Conservation (phyloP, 2,113 vertebrate genomes). For the Malurus elegans region DNA sequence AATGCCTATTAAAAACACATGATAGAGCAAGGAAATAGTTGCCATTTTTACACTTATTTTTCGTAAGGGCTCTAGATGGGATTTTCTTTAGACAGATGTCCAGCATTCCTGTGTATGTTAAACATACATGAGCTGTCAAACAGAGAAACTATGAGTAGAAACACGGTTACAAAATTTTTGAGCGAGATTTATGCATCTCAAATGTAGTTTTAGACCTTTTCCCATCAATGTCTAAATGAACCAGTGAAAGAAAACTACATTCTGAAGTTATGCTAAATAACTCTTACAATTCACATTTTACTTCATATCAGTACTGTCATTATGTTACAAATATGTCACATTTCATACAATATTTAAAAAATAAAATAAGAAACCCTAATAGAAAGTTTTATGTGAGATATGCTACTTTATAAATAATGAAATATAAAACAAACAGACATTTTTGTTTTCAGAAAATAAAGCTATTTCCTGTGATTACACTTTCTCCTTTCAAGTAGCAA, state of each 20-base stretch:
- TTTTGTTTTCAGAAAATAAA: background rate
- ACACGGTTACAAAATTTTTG: background rate
- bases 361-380: background rate
- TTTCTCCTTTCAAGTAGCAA: background rate
- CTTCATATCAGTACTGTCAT: background rate
- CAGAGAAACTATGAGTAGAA: background rate
- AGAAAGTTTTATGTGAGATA: background rate
- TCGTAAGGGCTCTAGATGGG: fast-evolving
- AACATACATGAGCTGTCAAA: background rate
- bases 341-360: background rate
- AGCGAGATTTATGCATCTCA: background rate
- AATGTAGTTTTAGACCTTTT: background rate
- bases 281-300: background rate
- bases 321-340: background rate
- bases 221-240: background rate
- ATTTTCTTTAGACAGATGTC: background rate
- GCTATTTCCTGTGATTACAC: background rate
- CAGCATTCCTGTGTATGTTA: background rate
- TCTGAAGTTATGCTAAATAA: background rate
- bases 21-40: background rate
- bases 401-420: background rate
- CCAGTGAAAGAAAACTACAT: background rate
- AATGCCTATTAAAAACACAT: background rate
- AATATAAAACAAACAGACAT: background rate
- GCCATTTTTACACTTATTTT: background rate